phyloP scores from a whole-genome alignment of 2,888 invertebrate genomes.

The Fragum fragum region DNA sequence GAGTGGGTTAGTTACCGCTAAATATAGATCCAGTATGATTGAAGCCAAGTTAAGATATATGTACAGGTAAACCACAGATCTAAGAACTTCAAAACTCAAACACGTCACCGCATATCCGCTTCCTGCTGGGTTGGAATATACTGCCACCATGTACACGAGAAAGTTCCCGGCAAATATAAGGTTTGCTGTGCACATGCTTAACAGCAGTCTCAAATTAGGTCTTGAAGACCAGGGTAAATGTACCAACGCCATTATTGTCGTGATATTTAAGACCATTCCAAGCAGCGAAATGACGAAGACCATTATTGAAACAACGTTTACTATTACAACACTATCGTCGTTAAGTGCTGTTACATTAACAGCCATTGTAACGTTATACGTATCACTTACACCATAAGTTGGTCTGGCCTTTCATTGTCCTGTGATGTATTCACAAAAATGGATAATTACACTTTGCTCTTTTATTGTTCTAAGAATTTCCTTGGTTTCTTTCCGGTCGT shows the following conservation, averaged over 20 bases:
- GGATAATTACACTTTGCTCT: no score
- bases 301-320: conserved; percentile 25
- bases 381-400: not conserved
- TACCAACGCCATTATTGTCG: conserved; percentile 55
- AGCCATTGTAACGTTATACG: conserved; percentile 13
- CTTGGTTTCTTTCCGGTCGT: no score
- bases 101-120: conserved; percentile 56
- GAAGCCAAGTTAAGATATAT: conserved; percentile 50
- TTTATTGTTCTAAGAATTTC: no score
- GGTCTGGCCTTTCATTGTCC: no score
- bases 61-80: conserved; percentile 54
- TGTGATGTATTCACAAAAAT: no score
- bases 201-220: conserved; percentile 53
- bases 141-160: conserved; percentile 55
- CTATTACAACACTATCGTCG: not conserved
- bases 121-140: conserved; percentile 43
- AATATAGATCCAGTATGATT: conserved; percentile 55
- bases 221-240: conserved; percentile 61
- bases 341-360: conserved; percentile 3
- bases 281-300: conserved; percentile 38
- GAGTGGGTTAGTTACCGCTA: conserved; percentile 60
- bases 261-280: conserved; percentile 55
- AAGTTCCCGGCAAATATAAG: conserved; percentile 52
- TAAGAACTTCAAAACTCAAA: conserved; percentile 49
- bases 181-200: conserved; percentile 55